Evolutionary conservation across 2,113 vertebrate genomes (phyloP), one percentile per base, ranked within the genome.

Genomic region (Bufo gargarizans): DNA sequence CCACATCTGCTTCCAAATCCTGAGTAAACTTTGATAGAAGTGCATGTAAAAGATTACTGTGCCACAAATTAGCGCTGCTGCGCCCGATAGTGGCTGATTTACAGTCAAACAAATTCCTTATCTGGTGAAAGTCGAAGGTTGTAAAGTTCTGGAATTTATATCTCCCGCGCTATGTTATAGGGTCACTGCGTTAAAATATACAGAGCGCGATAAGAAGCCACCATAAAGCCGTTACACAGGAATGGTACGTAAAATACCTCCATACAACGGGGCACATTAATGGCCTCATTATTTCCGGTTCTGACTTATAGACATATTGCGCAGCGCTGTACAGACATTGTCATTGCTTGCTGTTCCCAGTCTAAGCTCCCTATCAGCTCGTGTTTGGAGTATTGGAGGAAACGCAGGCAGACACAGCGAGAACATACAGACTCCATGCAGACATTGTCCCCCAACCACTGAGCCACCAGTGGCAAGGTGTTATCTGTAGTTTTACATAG

Each of bases 31-130:
- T 88, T 88, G 67, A 88, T 74, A 50, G 56, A 22, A 74, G 45
- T 72, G 86, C 20, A 58, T 88, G 69, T 82, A 88, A 88, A 88
- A 88, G 33, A 87, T 87, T 80, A 87, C 49, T 49, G 49, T 77
- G 53, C 50, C 69, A 14, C 86, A 88, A 88, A 88, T 74, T 76
- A 74, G 76, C 33, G 47, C 20, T 20, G 45, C 43, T 79, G 63
- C 59, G 86, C 77, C 77, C 43, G 65, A 72, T 87, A 87, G 81
- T 33, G n/a, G n/a, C 53, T 50, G 77, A 87, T 80, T 81, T 81
- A 80, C 61, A 12, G 77, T 81, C 67, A 80, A 87, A 71, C 65
- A 81, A 67, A 87, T 87, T 69, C 49, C n/a, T 55, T 71, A 56
- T 79, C 22, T 87, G 86, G 19, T 43, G 49, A 87, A 49, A 80